These are phyloP conservation scores for Palythoa grandis DNA, from an alignment of 92 coral and sea anemone species.

Conservation along the genomic window DNA sequence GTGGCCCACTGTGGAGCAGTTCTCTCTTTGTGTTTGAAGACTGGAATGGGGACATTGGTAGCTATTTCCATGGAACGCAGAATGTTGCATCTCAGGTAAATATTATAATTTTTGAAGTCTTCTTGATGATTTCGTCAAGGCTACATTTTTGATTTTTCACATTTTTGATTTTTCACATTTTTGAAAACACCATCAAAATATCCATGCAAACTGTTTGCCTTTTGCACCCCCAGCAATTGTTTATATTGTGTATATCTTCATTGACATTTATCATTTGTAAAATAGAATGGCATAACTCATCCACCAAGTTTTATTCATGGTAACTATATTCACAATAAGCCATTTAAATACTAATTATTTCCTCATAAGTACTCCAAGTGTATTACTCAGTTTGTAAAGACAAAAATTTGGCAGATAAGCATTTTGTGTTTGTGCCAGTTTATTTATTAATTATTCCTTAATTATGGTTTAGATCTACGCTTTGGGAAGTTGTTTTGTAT, in stretches of 20 bases:
- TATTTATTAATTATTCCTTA: not conserved
- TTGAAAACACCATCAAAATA: too few species aligned
- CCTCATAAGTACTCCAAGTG: not conserved
- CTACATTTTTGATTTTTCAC: not conserved
- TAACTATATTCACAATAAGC: too few species aligned
- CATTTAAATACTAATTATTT: not conserved
- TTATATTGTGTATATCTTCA: not conserved
- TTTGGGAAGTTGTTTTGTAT: not conserved
- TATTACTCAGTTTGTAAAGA: not conserved
- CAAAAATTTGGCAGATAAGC: not conserved
- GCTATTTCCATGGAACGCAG: conserved; percentile 10
- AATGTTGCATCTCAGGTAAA: conserved; percentile 9
- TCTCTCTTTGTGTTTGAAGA: conserved; percentile 24
- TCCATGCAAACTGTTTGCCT: not conserved
- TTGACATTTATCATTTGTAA: not conserved
- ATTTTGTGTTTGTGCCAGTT: not conserved
- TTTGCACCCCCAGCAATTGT: not conserved
- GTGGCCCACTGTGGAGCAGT: conserved; percentile 9
- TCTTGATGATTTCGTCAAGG: not conserved
- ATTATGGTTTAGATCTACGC: not conserved
- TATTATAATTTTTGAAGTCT: not conserved
- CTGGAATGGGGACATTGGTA: conserved; percentile 5
- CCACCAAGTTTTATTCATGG: too few species aligned
- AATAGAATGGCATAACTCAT: not conserved
- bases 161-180: too few species aligned